Evolutionary conservation across 2,888 invertebrate genomes (phyloP).

Genomic region (Steinernema carpocapsae): DNA sequence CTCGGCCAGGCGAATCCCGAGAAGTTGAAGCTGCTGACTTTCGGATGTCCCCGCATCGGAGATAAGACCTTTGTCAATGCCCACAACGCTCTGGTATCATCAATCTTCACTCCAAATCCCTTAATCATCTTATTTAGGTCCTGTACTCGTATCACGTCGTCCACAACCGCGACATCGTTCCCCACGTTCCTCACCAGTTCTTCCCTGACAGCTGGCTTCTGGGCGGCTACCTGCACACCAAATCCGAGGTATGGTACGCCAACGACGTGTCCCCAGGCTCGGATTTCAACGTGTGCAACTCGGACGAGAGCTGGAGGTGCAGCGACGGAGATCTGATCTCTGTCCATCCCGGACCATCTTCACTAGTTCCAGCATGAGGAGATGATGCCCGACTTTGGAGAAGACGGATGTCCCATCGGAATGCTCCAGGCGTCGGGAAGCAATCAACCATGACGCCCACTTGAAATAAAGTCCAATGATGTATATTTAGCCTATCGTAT

Average conservation of each 20-base stretch:
- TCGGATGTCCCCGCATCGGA: slow-evolving; percentile 62
- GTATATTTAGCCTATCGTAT: too few species aligned
- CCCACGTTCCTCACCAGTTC: slow-evolving; percentile 35
- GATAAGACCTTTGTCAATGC: slow-evolving; percentile 50
- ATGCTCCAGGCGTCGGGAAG: too few species aligned
- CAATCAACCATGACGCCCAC: too few species aligned
- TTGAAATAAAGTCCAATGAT: too few species aligned
- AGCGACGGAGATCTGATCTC: slow-evolving; percentile 49
- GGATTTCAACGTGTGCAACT: slow-evolving; percentile 36
- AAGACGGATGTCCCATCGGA: slow-evolving; percentile 25
- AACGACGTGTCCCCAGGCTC: slow-evolving; percentile 35
- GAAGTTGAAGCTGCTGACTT: slow-evolving; percentile 51
- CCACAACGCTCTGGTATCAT: slow-evolving; percentile 40
- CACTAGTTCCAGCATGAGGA: slow-evolving; percentile 47
- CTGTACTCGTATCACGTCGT: slow-evolving; percentile 29
- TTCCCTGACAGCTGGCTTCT: too few species aligned
- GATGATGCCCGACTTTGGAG: slow-evolving; percentile 10
- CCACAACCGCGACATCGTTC: slow-evolving; percentile 38
- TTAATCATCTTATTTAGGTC: slow-evolving; percentile 20
- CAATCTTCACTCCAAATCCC: neutral
- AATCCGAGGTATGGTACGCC: slow-evolving; percentile 39
- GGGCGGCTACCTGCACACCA: slow-evolving; percentile 34
- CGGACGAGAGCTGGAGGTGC: slow-evolving; percentile 43
- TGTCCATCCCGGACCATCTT: slow-evolving; percentile 54
- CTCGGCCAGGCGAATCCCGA: slow-evolving; percentile 40